Base-by-base conservation (phyloP, 2,888 invertebrate species). In the Mellilla xanthometata region DNA sequence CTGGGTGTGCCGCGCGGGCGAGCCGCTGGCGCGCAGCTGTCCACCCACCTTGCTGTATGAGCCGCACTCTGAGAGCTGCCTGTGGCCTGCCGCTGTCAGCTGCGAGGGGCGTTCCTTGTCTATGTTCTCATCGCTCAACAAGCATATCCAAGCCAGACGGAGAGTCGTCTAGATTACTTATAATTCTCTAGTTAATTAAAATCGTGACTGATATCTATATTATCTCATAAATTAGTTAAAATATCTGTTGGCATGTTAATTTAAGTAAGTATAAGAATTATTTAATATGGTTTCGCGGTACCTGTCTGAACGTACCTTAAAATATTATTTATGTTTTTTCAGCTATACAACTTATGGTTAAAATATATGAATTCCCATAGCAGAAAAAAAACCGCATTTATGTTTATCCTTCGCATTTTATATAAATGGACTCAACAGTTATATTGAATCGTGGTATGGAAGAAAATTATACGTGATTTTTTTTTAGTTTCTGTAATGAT, bases 81-180 rank as follows among this genome's bases (percentile, higher is more conserved):
- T 74, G 22, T 76, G 69, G 73, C 56, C 73, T 1, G 23, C 44
- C 1, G 63, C 61, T n/a, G 76, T 78, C 2, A 48, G 60, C 27
- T 78, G 78, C 43, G 69, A 65, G 1, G 58, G 63, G 23, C 61
- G 77, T 39, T 22, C 9, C 4, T 11, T 44, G 27, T 22, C 39
- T 19, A n/a, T 13, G 3, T 38, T 54, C 26, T 39, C 43, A 10
- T 63, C 61, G 27, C 39, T 56, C 13, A 62, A 67, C 53, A 67
- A 69, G 50, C 65, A 63, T 13, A 47, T 53, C 39, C 49, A 59
- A 40, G 58, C 65, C 5, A 56, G 54, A 24, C 36, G 46, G 35
- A 36, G 48, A 32, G 5, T 29, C 12, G 44, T 49, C 41, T 51
- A 51, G 35, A 11, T 42, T 8, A 8, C n/a, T n/a, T 1, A 1